Conservation (phyloP, 1,140 invertebrate genomes). For the Philotrypesis tridentata region DNA sequence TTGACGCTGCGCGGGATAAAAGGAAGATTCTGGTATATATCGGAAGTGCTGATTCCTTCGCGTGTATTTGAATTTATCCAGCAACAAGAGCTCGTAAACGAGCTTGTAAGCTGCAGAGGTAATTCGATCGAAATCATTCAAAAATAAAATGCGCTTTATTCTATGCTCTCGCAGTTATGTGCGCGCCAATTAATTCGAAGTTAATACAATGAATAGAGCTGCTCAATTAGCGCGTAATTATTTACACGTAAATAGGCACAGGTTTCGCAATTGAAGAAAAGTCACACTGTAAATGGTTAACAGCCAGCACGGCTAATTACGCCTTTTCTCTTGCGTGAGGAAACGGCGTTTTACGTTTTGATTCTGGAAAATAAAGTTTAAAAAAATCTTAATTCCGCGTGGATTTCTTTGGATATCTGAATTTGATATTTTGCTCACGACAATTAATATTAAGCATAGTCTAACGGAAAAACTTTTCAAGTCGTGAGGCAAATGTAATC, state of each 20-base stretch:
- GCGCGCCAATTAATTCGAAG: background rate
- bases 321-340: no score
- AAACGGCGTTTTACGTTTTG: no score
- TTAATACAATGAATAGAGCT: background rate
- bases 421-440: no score
- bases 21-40: conserved; percentile 45
- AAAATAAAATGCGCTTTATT: background rate
- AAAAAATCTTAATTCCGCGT: no score
- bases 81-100: background rate
- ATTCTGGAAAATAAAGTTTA: no score
- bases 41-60: conserved; percentile 31
- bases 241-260: background rate
- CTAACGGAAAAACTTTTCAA: no score
- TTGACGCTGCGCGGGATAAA: conserved; percentile 27
- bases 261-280: background rate
- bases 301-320: no score
- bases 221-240: background rate
- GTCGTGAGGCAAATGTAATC: no score
- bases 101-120: background rate
- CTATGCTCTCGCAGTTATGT: no score
- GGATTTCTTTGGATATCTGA: no score
- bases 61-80: background rate
- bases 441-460: no score
- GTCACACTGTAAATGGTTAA: no score
- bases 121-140: background rate